Conservation (phyloP, 2,113 vertebrate species). For the Zapus hudsonius region DNA sequence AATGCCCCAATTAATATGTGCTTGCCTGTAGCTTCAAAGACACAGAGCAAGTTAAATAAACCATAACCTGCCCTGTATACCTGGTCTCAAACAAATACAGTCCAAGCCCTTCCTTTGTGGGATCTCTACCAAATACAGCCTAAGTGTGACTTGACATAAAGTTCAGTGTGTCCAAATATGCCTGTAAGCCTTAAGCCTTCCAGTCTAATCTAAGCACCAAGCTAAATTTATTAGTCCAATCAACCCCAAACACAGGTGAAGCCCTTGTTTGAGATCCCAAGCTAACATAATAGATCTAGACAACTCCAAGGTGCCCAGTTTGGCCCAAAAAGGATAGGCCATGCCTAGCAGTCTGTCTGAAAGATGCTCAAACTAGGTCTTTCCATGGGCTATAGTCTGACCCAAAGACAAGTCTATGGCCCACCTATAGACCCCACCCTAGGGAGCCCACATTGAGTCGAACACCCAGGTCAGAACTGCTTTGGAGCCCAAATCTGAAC, state of each 20-base stretch:
- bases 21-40: not conserved
- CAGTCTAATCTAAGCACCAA: not conserved
- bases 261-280: not conserved
- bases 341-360: not conserved
- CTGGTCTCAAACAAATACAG: not conserved
- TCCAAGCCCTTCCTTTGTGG: not conserved
- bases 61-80: not conserved
- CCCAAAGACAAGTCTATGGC: not conserved
- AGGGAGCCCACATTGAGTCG: not conserved
- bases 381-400: not conserved
- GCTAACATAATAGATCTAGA: not conserved
- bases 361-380: not conserved
- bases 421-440: too few species aligned
- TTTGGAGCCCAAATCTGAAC: not conserved
- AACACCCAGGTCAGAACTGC: not conserved
- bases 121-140: slow-evolving; percentile 11
- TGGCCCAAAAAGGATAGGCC: not conserved
- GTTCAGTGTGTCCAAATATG: not conserved
- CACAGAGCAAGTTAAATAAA: not conserved
- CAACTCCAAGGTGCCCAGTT: not conserved
- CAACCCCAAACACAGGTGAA: not conserved
- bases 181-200: not conserved
- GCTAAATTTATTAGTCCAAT: not conserved
- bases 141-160: not conserved
- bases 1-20: not conserved